Evolutionary conservation across 2,113 vertebrate genomes (phyloP), one percentile per base, ranked within the genome.

Genomic region (Nesogale talazaci): DNA sequence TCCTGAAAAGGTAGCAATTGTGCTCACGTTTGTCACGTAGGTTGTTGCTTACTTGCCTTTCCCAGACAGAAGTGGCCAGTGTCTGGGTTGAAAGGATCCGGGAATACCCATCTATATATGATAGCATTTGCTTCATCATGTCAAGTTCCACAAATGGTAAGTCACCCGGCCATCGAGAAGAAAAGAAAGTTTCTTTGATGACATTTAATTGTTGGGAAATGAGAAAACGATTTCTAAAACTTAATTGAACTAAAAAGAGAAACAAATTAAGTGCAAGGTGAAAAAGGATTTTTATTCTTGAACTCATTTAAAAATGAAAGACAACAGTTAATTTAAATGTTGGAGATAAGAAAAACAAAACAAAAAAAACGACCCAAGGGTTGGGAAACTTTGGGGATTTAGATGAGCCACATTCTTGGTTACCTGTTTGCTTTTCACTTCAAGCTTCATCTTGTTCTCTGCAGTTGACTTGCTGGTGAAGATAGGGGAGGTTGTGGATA

Each of bases 41-140:
- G 97, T 97, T 99, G 96, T 97, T 99, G 96, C 96, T 99, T 92
- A 99, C 99, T 72, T 99, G 99, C 96, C 95, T 99, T 79, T 99
- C 99, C 94, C 99, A 99, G 94, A 97, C 98, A 94, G 98, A 99
- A 81, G 99, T 99, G 95, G 98, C 98, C 89, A 98, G 90, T 38
- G 92, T 98, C 89, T 99, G 99, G 99, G 97, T 99, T 91, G 98
- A 99, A 93, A 98, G 99, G 95, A 98, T 99, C 96, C 97, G 94
- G 81, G 98, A 98, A 86, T 97, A 98, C 79, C 97, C 94, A 0
- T 98, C 98, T 0, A 97, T 99, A 59, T 97, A 97, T 63, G 96
- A 98, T 94, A 99, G 97, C 92, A 97, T 99, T 40, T 99, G 99
- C 93, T 99, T 99, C 98, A 99, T 99, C 97, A 99, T 99, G 99